Base-by-base conservation (phyloP, 2,888 invertebrate species). In the Drosophila pegasa region DNA sequence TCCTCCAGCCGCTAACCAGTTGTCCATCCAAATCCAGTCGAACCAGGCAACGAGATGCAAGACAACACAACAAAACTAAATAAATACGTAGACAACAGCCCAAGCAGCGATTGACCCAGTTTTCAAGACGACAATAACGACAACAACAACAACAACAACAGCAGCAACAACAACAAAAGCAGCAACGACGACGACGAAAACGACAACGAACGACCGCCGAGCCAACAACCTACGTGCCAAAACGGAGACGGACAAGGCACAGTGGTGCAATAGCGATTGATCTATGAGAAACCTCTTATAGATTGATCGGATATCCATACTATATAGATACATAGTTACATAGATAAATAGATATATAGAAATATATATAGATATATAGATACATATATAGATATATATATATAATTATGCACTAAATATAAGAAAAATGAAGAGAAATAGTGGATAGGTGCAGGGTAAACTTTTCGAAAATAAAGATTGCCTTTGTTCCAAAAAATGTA, bases 21-120 rank as follows among this genome's bases (percentile, higher is more conserved):
- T 75, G 75, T 75, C 76, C 82, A 82, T 85, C 82, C 78, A 78
- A 75, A 83, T 78, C 83, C 81, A 78, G 80, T 82, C 82, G 80
- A 71, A 73, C 80, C 76, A 79, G 86, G 83, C 73, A 64, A 65
- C 78, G 56, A 80, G 74, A 80, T 80, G 80, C 78, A 86, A 85
- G 75, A 73, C 67, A 67, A 61, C 64, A 61, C 61, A 78, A 62
- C 56, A 75, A 67, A 69, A 65, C 64, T 50, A 78, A 70, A 75
- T 66, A 76, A 74, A 71, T 69, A 72, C 68, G 74, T 73, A 69
- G 60, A 71, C 75, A 81, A 73, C 75, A 68, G 68, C 57, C 67
- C 75, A 78, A 89, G 76, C 87, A 89, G 89, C 90, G 91, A 91
- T 88, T 91, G 91, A 91, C 91, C 91, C 88, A 91, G 91, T 91